Evolutionary conservation across 2,888 invertebrate species (phyloP).

Genomic region (Furcula furcula): DNA sequence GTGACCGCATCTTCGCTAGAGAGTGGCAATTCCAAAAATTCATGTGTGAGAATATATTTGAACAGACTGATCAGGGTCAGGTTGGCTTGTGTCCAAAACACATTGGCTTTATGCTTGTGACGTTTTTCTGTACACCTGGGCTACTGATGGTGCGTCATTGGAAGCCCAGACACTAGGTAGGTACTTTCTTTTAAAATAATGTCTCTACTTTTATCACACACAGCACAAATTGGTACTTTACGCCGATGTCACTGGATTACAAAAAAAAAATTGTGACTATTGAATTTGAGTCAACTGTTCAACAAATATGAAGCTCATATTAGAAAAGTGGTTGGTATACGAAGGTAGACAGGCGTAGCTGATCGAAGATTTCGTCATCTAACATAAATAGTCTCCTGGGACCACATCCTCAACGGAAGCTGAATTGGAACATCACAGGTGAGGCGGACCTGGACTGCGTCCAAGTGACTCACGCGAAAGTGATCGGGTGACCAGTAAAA

Average conservation of each 20-base stretch:
- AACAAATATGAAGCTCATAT: slow-evolving; percentile 8
- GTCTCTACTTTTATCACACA: too few species aligned
- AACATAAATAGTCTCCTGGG: slow-evolving; percentile 60
- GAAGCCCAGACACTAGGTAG: too few species aligned
- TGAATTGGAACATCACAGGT: slow-evolving; percentile 59
- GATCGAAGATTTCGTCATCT: slow-evolving; percentile 44
- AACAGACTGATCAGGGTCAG: background rate
- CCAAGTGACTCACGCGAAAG: slow-evolving; percentile 53
- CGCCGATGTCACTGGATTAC: too few species aligned
- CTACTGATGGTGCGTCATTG: too few species aligned
- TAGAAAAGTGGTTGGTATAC: slow-evolving; percentile 28
- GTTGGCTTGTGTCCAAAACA: background rate
- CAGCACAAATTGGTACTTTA: too few species aligned
- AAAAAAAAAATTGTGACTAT: too few species aligned
- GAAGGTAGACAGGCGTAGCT: slow-evolving; percentile 38
- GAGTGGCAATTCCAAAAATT: background rate
- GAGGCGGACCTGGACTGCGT: slow-evolving; percentile 54
- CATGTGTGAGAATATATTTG: background rate
- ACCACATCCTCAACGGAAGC: slow-evolving; percentile 70
- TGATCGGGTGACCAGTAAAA: slow-evolving; percentile 26
- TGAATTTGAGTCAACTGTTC: too few species aligned
- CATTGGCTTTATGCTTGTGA: too few species aligned
- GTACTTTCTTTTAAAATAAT: too few species aligned
- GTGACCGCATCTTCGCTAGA: background rate
- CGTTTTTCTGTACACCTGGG: too few species aligned